These are phyloP conservation scores for Leptopilina myrica DNA, from an alignment of 2,888 invertebrate species.

Conservation along the genomic window DNA sequence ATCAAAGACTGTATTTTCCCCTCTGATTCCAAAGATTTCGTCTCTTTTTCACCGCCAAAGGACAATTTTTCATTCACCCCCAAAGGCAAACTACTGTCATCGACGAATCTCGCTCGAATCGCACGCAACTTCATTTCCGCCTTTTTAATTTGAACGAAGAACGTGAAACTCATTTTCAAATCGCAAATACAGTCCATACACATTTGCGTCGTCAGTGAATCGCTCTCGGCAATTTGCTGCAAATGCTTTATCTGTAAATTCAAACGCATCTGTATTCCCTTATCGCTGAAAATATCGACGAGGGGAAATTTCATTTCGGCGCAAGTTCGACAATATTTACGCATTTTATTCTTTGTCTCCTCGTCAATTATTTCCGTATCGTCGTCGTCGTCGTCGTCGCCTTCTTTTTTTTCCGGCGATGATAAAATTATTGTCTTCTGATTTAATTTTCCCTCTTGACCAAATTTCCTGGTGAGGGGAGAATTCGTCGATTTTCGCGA, in stretches of 20 bases:
- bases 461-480: too few species aligned
- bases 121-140: conserved; percentile 72
- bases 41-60: too few species aligned
- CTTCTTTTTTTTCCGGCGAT: not conserved
- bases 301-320: conserved; percentile 73
- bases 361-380: conserved; percentile 46
- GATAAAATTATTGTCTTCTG: too few species aligned
- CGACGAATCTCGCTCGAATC: conserved; percentile 60
- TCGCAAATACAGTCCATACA: conserved; percentile 76
- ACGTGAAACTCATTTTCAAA: conserved; percentile 74
- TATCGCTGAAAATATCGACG: conserved; percentile 73
- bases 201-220: conserved; percentile 72
- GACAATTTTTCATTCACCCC: too few species aligned
- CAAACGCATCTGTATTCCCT: conserved; percentile 72
- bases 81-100: conserved; percentile 15
- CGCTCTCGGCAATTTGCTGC: conserved; percentile 67
- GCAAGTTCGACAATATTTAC: conserved; percentile 73
- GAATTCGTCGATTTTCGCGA: too few species aligned
- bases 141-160: conserved; percentile 75
- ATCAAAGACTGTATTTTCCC: conserved; percentile 38
- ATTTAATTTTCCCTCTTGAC: too few species aligned
- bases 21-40: not conserved
- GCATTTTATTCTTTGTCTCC: conserved; percentile 59
- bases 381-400: not conserved
- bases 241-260: conserved; percentile 73